These are phyloP conservation scores for Trichogramma pretiosum DNA, from an alignment of 1,140 invertebrate species.

Conservation along the genomic window DNA sequence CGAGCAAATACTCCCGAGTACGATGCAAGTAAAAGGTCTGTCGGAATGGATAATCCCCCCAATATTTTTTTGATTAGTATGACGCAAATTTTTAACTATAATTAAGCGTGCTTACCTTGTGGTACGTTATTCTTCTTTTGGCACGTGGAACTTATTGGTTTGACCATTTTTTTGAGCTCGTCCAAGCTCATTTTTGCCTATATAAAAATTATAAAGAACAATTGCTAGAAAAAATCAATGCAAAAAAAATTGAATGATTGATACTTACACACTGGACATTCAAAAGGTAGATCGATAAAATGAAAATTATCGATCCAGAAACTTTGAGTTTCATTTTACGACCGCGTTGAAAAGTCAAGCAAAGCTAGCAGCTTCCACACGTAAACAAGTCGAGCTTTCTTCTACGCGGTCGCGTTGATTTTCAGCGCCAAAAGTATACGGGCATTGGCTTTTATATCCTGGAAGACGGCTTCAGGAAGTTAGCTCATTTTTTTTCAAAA, in stretches of 20 bases:
- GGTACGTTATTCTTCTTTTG: constrained; percentile 5
- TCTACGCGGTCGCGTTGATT: too few relatives aligned
- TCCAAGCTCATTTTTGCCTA: constrained; percentile 5
- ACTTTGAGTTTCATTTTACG: not conserved
- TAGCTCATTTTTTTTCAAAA: too few relatives aligned
- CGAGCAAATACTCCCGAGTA: not conserved
- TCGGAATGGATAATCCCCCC: not conserved
- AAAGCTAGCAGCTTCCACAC: too few relatives aligned
- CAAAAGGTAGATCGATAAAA: not conserved
- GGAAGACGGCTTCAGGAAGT: not conserved
- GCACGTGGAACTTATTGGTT: constrained; percentile 6
- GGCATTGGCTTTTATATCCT: constrained; percentile 5
- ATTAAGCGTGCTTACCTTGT: not conserved
- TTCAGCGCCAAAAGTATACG: not conserved
- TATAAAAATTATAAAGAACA: not conserved
- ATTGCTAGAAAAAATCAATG: not conserved
- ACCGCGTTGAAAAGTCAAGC: too few relatives aligned
- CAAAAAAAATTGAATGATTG: not conserved
- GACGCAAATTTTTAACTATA: not conserved
- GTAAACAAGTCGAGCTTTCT: not conserved
- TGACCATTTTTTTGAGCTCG: not conserved
- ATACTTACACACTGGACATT: not conserved
- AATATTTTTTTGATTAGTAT: not conserved
- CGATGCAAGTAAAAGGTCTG: too few relatives aligned
- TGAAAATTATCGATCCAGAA: not conserved